phyloP scores from a whole-genome alignment of 2,888 invertebrate species.

The Drosophila atroscutellata region DNA sequence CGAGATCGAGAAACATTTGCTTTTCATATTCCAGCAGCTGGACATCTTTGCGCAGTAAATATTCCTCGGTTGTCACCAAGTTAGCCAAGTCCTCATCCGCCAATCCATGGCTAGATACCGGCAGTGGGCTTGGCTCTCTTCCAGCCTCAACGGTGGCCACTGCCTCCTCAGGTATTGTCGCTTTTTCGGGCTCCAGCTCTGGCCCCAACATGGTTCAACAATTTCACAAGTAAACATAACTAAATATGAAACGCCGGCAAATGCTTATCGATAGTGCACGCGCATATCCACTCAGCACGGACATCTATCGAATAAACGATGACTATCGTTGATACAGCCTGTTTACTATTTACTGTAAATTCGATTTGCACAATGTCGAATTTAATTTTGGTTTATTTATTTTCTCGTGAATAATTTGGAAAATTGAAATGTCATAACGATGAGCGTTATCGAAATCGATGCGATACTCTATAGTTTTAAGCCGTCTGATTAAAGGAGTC shows the following conservation, averaged over 20 bases:
- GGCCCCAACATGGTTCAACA: conserved; percentile 36
- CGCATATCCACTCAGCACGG: not conserved
- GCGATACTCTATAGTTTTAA: not conserved
- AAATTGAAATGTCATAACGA: not conserved
- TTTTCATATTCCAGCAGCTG: conserved; percentile 95
- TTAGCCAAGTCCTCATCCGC: conserved; percentile 76
- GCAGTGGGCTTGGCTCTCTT: not conserved
- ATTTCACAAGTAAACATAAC: conserved; percentile 47
- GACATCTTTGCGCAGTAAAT: conserved; percentile 79
- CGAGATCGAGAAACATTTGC: conserved; percentile 94
- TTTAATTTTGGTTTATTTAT: too few relatives aligned
- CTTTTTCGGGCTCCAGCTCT: not conserved
- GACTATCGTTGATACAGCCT: not conserved
- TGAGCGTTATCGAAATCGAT: not conserved
- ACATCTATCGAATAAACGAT: not conserved
- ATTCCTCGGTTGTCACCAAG: conserved; percentile 83
- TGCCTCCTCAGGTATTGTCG: not conserved
- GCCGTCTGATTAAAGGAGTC: not conserved
- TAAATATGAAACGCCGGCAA: conserved; percentile 20
- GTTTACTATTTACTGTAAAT: not conserved
- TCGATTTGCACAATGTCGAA: not conserved
- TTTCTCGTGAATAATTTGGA: too few relatives aligned
- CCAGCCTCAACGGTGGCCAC: not conserved
- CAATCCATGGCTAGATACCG: conserved; percentile 14
- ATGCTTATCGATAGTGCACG: not conserved